These are phyloP conservation scores for Drosophila sucinea DNA, from an alignment of 1,140 invertebrate species.

Conservation along the genomic window DNA sequence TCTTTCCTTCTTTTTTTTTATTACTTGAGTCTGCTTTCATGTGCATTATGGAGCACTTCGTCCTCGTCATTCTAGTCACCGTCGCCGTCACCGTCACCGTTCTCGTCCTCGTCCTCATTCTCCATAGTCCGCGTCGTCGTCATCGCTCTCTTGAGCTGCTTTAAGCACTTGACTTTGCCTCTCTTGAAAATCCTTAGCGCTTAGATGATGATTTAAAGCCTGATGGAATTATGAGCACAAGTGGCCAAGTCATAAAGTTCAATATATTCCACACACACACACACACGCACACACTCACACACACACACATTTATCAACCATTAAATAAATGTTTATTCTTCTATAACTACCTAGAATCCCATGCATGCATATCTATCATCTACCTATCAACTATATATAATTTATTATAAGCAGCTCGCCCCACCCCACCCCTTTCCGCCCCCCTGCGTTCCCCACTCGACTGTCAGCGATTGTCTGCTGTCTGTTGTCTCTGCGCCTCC, in stretches of 20 bases:
- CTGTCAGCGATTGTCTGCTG: constrained; percentile 68
- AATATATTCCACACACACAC: constrained; percentile 58
- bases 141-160: constrained; percentile 72
- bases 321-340: constrained; percentile 53
- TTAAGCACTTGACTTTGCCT: constrained; percentile 78
- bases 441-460: constrained; percentile 30
- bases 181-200: constrained; percentile 17
- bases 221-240: constrained; percentile 79
- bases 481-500: constrained; percentile 15
- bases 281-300: neutral
- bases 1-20: constrained; percentile 44
- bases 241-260: constrained; percentile 71
- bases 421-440: constrained; percentile 15
- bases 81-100: constrained; percentile 23
- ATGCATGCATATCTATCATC: constrained; percentile 27
- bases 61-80: constrained; percentile 19
- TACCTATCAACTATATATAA: constrained; percentile 32
- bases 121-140: neutral
- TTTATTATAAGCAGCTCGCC: constrained; percentile 64
- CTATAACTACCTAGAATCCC: constrained; percentile 65
- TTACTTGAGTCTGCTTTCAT: constrained; percentile 68
- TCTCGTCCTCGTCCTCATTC: constrained; percentile 14
- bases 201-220: constrained; percentile 71
- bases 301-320: constrained; percentile 51
- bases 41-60: constrained; percentile 74